These are phyloP conservation scores for Alloscopus bannaensis DNA, from an alignment of 2,888 invertebrate species.

Conservation along the genomic window DNA sequence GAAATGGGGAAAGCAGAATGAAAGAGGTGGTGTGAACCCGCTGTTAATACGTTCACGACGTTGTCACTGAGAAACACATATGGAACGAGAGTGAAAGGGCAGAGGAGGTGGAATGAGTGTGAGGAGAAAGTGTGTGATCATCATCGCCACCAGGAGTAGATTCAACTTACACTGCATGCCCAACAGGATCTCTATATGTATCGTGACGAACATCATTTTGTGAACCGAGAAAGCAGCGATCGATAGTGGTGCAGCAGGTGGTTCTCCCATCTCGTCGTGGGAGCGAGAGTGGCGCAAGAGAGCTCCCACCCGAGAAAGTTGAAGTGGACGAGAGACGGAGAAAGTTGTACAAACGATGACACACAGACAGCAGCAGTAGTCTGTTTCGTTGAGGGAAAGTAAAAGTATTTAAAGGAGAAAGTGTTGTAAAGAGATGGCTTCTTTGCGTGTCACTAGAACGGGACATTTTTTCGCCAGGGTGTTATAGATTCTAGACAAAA, in stretches of 20 bases:
- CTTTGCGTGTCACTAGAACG: too few species aligned
- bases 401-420: neutral
- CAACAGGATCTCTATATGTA: neutral
- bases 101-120: neutral
- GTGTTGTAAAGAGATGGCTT: neutral
- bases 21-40: too few species aligned
- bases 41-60: neutral
- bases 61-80: neutral
- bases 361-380: slow-evolving; percentile 42
- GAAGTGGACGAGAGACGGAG: neutral
- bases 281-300: slow-evolving; percentile 16
- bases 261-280: slow-evolving; percentile 53
- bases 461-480: too few species aligned
- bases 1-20: slow-evolving; percentile 14
- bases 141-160: neutral
- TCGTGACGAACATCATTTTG: slow-evolving; percentile 5
- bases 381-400: neutral
- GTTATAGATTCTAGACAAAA: too few species aligned
- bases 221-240: neutral
- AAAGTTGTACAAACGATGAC: slow-evolving; percentile 5
- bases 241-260: slow-evolving; percentile 59
- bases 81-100: neutral
- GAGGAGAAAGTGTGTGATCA: neutral
- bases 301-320: neutral
- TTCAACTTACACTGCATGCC: neutral